These are phyloP conservation scores for Agapornis roseicollis DNA, from an alignment of 2,113 vertebrate species.

Conservation along the genomic window DNA sequence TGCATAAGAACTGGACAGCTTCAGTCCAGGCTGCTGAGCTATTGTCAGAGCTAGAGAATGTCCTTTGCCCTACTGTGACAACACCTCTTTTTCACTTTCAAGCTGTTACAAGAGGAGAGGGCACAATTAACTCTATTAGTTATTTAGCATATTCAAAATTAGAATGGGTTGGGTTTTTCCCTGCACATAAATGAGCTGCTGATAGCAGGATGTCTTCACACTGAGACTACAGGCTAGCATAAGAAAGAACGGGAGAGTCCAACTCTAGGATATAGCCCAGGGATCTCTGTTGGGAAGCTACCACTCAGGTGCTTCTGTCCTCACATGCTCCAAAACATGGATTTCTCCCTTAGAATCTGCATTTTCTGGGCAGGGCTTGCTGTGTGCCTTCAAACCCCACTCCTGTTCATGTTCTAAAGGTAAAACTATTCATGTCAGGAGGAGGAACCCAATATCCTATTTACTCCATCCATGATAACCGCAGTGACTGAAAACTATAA, in stretches of 20 bases:
- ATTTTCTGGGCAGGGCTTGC: neutral
- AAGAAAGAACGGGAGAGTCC: neutral
- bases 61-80: neutral
- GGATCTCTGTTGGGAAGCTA: neutral
- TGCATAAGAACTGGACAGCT: neutral
- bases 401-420: neutral
- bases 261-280: neutral
- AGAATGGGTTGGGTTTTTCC: neutral
- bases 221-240: neutral
- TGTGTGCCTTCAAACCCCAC: neutral
- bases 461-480: neutral
- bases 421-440: neutral
- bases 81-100: neutral
- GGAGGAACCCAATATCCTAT: neutral
- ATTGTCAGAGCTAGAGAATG: neutral
- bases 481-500: neutral
- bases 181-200: neutral
- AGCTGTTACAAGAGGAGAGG: conserved; percentile 1
- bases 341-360: neutral
- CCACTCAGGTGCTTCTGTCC: neutral
- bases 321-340: accelerated
- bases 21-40: neutral
- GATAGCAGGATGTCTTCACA: neutral
- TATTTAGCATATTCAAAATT: conserved; percentile 30
- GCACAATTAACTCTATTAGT: conserved; percentile 27